Evolutionary conservation across 2,113 vertebrate genomes (phyloP).

Genomic region (Semnornis frantzii): DNA sequence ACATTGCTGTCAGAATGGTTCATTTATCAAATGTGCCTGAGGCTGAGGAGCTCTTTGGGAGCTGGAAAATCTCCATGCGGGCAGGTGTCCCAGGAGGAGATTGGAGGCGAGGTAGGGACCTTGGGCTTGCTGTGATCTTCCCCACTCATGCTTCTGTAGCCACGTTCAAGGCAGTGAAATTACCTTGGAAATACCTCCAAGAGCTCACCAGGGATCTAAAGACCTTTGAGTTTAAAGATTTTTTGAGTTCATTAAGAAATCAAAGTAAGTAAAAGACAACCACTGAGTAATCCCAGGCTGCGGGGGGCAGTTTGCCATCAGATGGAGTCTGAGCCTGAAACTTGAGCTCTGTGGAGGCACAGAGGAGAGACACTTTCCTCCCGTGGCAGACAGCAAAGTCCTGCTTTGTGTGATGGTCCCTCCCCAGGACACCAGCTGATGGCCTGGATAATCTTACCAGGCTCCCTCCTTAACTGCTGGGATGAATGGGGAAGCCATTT

Average conservation of each 20-base stretch:
- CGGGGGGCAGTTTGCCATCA: neutral
- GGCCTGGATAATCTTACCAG: neutral
- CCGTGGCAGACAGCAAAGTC: fast-evolving
- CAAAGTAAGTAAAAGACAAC: slow-evolving; percentile 35
- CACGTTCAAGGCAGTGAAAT: neutral
- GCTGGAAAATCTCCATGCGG: neutral
- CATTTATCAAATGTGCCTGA: neutral
- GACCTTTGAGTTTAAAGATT: slow-evolving; percentile 36
- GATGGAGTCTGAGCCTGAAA: neutral
- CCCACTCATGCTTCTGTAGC: neutral
- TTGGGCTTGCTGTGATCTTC: neutral
- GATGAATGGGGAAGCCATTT: neutral
- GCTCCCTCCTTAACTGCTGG: neutral
- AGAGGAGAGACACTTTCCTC: neutral
- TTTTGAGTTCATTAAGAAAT: slow-evolving; percentile 49
- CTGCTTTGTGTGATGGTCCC: fast-evolving
- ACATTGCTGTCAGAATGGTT: neutral
- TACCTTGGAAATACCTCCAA: neutral
- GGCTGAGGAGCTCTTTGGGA: neutral
- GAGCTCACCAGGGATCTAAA: slow-evolving; percentile 2
- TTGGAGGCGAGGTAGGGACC: neutral
- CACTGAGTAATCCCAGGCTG: slow-evolving; percentile 2
- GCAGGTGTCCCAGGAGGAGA: neutral
- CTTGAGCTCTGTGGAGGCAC: neutral
- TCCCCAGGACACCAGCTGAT: fast-evolving